Conservation (phyloP, 1,140 invertebrate genomes). For the Microplitis mediator region DNA sequence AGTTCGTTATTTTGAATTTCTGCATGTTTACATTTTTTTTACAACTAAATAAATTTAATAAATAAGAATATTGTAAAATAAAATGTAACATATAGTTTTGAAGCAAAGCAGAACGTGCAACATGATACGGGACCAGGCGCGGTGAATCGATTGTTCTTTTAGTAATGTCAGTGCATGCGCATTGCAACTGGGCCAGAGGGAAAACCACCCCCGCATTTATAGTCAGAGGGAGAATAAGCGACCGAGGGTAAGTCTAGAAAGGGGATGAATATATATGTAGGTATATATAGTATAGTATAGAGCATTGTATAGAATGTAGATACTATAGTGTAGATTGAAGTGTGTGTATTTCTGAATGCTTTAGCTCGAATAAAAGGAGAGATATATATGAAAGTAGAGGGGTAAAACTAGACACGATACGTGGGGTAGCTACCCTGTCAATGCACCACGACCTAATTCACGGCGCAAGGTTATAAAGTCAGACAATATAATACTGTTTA, state of each 20-base stretch:
- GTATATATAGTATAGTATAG: too few species aligned
- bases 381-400: neutral
- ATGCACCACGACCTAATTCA: constrained; percentile 55
- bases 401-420: neutral
- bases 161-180: constrained; percentile 46
- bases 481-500: neutral
- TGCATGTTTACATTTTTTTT: too few species aligned
- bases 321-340: neutral
- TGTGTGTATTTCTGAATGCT: neutral
- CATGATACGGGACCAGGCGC: constrained; percentile 4
- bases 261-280: too few species aligned
- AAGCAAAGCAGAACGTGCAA: neutral
- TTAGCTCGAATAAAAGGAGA: neutral
- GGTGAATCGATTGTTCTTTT: constrained; percentile 39
- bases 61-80: too few species aligned
- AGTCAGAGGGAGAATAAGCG: neutral
- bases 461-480: constrained; percentile 48
- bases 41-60: too few species aligned
- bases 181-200: constrained; percentile 50
- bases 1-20: too few species aligned
- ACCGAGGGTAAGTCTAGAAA: too few species aligned
- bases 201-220: constrained; percentile 34
- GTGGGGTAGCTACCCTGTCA: constrained; percentile 43
- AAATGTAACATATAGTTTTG: too few species aligned
- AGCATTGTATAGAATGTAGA: neutral